phyloP scores from a whole-genome alignment of 2,888 invertebrate genomes.

The Drosophila imparisetae region DNA sequence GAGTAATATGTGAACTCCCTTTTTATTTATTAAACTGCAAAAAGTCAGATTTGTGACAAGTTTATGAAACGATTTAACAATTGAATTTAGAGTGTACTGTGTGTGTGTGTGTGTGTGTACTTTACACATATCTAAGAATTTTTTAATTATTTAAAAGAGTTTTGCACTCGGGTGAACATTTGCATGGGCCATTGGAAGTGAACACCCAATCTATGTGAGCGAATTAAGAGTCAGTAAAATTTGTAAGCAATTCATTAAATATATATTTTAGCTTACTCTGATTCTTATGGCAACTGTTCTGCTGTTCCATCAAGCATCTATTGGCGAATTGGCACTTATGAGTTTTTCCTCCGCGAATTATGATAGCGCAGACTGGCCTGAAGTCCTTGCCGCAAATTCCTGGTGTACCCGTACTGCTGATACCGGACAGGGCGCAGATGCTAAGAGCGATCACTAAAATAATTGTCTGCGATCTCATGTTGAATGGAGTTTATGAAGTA shows the following conservation, averaged over 20 bases:
- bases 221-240: neutral
- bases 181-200: neutral
- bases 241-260: neutral
- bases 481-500: neutral
- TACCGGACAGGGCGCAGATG: conserved; percentile 1
- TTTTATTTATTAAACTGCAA: neutral
- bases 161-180: neutral
- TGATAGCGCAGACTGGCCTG: conserved; percentile 34
- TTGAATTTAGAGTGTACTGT: neutral
- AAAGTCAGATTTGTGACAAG: neutral
- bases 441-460: neutral
- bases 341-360: neutral
- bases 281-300: neutral
- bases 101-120: neutral
- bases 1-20: neutral
- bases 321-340: neutral
- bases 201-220: conserved; percentile 17
- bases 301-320: conserved; percentile 11
- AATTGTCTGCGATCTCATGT: conserved; percentile 29
- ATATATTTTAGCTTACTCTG: conserved; percentile 4
- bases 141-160: neutral
- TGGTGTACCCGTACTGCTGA: fast-evolving
- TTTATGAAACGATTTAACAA: neutral
- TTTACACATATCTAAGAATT: neutral
- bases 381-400: fast-evolving